Conservation (phyloP, 1,140 invertebrate genomes). For the Drosophila pallidifrons region DNA sequence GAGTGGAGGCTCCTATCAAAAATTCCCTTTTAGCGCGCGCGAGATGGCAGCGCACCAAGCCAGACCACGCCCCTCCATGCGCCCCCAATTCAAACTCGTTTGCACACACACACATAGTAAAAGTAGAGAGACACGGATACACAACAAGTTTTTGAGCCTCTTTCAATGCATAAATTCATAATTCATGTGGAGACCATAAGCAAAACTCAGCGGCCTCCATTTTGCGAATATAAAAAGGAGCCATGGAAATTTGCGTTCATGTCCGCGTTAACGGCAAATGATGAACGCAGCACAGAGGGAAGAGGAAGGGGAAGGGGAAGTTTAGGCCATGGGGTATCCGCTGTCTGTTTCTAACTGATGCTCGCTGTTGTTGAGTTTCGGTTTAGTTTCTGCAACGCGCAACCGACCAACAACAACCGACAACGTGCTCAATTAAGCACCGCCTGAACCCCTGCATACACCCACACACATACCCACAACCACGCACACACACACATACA, state of each 20-base stretch:
- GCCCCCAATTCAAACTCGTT: conserved; percentile 43
- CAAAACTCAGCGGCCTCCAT: conserved; percentile 39
- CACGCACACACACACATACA: conserved; percentile 6
- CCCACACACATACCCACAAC: neutral
- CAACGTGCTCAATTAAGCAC: conserved; percentile 78
- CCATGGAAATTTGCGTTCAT: conserved; percentile 12
- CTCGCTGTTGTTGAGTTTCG: conserved; percentile 41
- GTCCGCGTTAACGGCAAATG: neutral
- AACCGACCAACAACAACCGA: conserved; percentile 49
- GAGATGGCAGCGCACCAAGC: conserved; percentile 27
- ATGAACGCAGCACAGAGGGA: neutral
- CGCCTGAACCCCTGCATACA: neutral
- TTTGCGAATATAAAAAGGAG: conserved; percentile 32
- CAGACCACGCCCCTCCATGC: neutral
- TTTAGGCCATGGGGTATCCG: conserved; percentile 6
- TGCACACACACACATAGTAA: conserved; percentile 7
- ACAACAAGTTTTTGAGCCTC: conserved; percentile 57
- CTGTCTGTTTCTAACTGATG: conserved; percentile 16
- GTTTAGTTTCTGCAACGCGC: conserved; percentile 50
- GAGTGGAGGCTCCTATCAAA: conserved; percentile 61
- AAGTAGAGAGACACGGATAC: conserved; percentile 27
- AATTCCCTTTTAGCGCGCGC: conserved; percentile 71
- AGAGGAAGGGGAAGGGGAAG: neutral
- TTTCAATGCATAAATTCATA: conserved; percentile 83
- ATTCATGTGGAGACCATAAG: conserved; percentile 64